Base-by-base conservation (phyloP, 2,113 vertebrate species). In the Oryzias javanicus region DNA sequence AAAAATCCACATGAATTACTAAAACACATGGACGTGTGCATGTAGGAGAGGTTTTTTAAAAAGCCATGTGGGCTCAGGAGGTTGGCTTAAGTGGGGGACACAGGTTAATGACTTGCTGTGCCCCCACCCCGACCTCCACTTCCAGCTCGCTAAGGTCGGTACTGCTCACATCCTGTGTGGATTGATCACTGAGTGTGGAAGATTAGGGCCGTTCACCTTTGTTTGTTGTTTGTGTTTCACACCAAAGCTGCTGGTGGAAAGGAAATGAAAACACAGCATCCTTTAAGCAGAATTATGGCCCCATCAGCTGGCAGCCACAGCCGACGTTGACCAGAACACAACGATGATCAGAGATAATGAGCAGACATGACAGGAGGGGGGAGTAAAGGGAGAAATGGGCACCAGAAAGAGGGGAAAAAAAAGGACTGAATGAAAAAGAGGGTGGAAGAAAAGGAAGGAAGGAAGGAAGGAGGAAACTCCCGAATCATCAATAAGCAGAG, bases 301-400 rank as follows among this genome's bases (percentile, higher is more conserved):
- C 57, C 74, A 60, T 68, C 49, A 24, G 52, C 46, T 64, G 59
- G 59, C 75, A 75, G 52, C 18, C 19, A 3, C 62, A 55, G 17
- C 25, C 18, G 40, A 72, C 67, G 78, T 72, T 64, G 67, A 72
- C 78, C 61, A 49, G 49, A 56, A 75, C 40, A 64, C 73, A 62
- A 81, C 68, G 62, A 41, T 79, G 79, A 84, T 85, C 74, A 80
- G 42, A 80, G 77, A 86, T 84, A 85, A 86, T 78, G 74, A 72
- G 58, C 67, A 70, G 76, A 82, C 68, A 76, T 55, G 87, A 79
- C 74, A 76, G 74, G 42, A 62, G 49, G 45, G 70, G 64, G 62
- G 67, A 54, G 41, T 53, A 70, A 65, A 55, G 46, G 14, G 42
- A 73, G 64, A 64, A 65, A 20, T 20, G 58, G 27, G 51, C 14